Base-by-base conservation (phyloP, 1,140 invertebrate species). In the Carcinoscorpius rotundicauda region DNA sequence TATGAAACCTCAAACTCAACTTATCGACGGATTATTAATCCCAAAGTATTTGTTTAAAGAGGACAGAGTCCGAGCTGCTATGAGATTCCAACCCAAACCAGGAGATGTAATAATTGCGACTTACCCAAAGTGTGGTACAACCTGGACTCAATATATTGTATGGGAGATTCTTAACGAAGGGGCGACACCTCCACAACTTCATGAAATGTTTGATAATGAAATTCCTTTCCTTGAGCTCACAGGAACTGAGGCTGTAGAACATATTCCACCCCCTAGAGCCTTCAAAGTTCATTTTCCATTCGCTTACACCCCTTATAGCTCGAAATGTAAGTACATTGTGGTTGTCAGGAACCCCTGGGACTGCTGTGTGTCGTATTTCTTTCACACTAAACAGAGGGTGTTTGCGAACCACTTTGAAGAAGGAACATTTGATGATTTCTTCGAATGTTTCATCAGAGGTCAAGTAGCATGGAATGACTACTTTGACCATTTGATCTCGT, bases 401-500 rank as follows among this genome's bases (percentile, higher is more conserved):
- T 29, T 2, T 29, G 29, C 2, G 29, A 29, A 29, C 29, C 29
- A 29, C 0, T 29, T 29, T 29, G n/a, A 53, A 6, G 62, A 75
- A 29, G 75, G 76, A 11, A 66, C 74, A 5, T 77, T 75, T 59
- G 69, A 74, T 51, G 67, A 65, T 9, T 77, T 77, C 58, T 73
- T 76, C 61, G 71, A 77, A 49, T 64, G 75, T 4, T 76, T 76
- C 63, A 58, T 72, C 5, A 57, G n/a, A 5, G 75, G 75, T 53
- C 62, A 72, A 58, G 61, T 76, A 3, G 74, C 65, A 49, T 76
- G 76, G 58, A 75, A 75, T 10, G 71, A 74, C 67, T 76, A 76
- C 64, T 76, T 77, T 55, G 70, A 52, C 11, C 75, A 76, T 62
- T 69, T 77, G 52, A 59, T 65, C 5, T 64, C 64, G 6, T 76